Conservation (phyloP, 2,888 invertebrate species). For the Drosophila melanosoma region DNA sequence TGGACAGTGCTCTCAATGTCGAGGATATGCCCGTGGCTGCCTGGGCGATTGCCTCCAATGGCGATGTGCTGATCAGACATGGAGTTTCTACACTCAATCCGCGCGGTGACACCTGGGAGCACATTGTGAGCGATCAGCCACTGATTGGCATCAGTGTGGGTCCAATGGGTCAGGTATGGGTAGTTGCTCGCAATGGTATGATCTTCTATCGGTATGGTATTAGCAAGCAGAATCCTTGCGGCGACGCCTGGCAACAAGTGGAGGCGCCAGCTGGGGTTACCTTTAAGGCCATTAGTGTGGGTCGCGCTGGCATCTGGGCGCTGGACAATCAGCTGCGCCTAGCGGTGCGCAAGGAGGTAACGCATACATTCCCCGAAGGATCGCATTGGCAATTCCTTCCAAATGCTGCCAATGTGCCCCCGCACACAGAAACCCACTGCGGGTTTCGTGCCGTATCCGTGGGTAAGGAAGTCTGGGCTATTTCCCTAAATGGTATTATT, state of each 20-base stretch:
- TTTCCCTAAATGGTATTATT: slow-evolving; percentile 89
- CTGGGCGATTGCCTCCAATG: slow-evolving; percentile 94
- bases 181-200: slow-evolving; percentile 93
- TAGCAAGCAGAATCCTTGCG: slow-evolving; percentile 87
- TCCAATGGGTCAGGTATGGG: slow-evolving; percentile 91
- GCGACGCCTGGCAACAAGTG: slow-evolving; percentile 91
- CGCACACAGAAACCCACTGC: slow-evolving; percentile 85
- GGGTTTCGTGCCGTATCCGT: slow-evolving; percentile 91
- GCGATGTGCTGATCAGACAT: slow-evolving; percentile 93
- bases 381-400: slow-evolving; percentile 92
- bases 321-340: slow-evolving; percentile 90
- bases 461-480: slow-evolving; percentile 91
- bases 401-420: slow-evolving; percentile 87
- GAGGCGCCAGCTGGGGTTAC: slow-evolving; percentile 89
- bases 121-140: slow-evolving; percentile 90
- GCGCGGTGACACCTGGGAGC: slow-evolving; percentile 87
- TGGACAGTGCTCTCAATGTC: slow-evolving; percentile 66
- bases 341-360: slow-evolving; percentile 92
- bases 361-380: slow-evolving; percentile 91
- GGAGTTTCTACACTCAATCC: slow-evolving; percentile 91
- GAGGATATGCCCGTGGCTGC: slow-evolving; percentile 86
- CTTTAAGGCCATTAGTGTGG: slow-evolving; percentile 91
- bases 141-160: slow-evolving; percentile 90
- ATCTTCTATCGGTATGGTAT: slow-evolving; percentile 93
- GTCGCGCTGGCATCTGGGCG: slow-evolving; percentile 91